A percentile compares a stretch with the other conserved stretches of the same genome.
Evolutionary conservation across 1,140 invertebrate species (phyloP).

Genomic region (Orchestia grillus): DNA sequence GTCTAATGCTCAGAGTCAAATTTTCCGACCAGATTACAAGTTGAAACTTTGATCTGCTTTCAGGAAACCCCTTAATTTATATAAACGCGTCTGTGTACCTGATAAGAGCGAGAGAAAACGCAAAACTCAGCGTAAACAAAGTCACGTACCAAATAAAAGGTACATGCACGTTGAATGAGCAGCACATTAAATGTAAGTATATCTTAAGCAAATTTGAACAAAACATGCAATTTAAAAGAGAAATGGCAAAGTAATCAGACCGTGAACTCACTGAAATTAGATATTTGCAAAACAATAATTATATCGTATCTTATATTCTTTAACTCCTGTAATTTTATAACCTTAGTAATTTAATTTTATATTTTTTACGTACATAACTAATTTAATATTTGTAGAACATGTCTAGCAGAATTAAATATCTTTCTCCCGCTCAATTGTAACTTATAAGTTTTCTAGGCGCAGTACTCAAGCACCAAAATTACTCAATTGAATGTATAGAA

Average conservation of each 20-base stretch:
- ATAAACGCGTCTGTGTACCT: no score
- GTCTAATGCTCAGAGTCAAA: no score
- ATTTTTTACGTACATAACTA: not conserved
- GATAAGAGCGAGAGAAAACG: no score
- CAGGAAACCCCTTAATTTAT: no score
- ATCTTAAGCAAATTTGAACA: not conserved
- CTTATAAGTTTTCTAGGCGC: not conserved
- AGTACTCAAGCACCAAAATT: no score
- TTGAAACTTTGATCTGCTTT: no score
- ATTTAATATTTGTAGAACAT: not conserved
- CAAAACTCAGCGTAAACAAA: no score
- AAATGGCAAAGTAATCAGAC: not conserved
- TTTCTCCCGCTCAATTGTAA: not conserved
- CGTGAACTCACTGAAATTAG: not conserved
- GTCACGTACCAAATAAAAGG: no score
- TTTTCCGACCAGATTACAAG: no score
- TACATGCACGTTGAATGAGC: no score
- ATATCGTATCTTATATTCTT: not conserved
- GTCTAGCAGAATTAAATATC: not conserved
- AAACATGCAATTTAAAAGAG: not conserved
- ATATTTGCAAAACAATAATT: not conserved
- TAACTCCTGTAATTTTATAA: not conserved
- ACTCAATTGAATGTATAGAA: no score
- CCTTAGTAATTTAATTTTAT: not conserved
- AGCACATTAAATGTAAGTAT: not conserved